Percentiles rank a stretch among this genome's conserved stretches.
Evolutionary conservation across 2,113 vertebrate species (phyloP).

Genomic region (Mus pahari): DNA sequence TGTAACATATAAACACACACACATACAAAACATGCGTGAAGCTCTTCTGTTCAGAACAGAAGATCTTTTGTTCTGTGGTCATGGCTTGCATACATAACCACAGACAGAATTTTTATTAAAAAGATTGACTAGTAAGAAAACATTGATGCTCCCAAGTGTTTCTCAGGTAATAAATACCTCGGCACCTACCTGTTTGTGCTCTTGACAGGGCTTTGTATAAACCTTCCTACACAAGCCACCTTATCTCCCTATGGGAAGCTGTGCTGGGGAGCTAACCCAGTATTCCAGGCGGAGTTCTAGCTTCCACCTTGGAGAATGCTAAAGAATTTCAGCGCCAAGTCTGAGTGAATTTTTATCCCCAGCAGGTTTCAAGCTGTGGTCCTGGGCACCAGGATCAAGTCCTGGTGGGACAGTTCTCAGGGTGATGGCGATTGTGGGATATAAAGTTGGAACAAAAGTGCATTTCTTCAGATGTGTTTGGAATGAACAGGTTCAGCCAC

Average conservation of each 20-base stretch:
- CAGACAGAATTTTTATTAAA: not conserved
- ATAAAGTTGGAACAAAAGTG: constrained; percentile 52
- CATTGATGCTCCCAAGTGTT: not conserved
- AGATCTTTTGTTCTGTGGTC: not conserved
- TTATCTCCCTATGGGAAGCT: not conserved
- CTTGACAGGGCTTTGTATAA: not conserved
- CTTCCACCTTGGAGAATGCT: not conserved
- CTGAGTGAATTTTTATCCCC: not conserved
- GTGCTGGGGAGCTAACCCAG: not conserved
- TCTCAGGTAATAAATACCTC: not conserved
- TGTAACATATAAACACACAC: not conserved
- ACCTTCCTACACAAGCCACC: not conserved
- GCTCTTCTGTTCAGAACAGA: not conserved
- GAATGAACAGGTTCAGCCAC: constrained; percentile 67
- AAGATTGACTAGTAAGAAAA: not conserved
- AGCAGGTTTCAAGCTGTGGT: constrained; percentile 35
- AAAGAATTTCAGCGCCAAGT: not conserved
- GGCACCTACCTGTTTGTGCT: not conserved
- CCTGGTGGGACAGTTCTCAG: not conserved
- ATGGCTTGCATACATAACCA: not conserved
- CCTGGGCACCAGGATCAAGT: not conserved
- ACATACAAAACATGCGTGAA: not conserved
- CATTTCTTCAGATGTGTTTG: constrained; percentile 60
- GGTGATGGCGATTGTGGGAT: not conserved
- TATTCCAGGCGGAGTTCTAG: not conserved